Evolutionary conservation across 2,888 invertebrate genomes (phyloP), one percentile per base, ranked within the genome.

Genomic region (Drosophila recens): DNA sequence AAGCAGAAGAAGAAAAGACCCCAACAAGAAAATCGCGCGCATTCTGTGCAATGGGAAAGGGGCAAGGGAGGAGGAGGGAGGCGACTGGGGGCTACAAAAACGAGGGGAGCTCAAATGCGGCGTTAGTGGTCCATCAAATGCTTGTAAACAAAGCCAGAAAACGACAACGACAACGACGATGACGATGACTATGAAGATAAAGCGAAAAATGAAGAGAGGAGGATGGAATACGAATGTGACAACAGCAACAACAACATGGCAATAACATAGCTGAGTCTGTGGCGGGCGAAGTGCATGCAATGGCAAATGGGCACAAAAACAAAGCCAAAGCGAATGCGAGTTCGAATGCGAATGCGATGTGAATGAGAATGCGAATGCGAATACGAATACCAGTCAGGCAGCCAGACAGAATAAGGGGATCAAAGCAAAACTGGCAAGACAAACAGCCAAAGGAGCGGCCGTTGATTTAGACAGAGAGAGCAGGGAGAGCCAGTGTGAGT

Each of bases 101-200:
- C 72, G 67, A 67, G 67, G 64, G 67, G 67, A 62, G 66, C 69
- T 70, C 79, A 82, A 77, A 77, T 75, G 79, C 72, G 84, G 78
- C 79, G 81, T 84, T 89, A 80, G 89, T 87, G 84, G 89, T 84
- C 89, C 87, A 84, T 84, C 89, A 84, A 87, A 89, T 83, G 84
- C 89, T 86, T 84, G 84, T 84, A 84, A 84, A 84, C 84, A 84
- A 84, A 89, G 84, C 84, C 89, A 89, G 72, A 73, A 83, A 84
- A 87, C 75, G 89, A 80, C 77, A 61, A 67, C 64, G 84, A 67
- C 58, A 49, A 85, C 46, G 69, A 54, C 62, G 36, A 58, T 33
- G 67, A 64, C 59, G 38, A 59, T 51, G 65, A 53, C 46, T 27
- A 54, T 33, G 54, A 30, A 15, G 56, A 68, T 57, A 62, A 58